phyloP scores from a whole-genome alignment of 2,113 vertebrate genomes.

The Coptodon rendalli region DNA sequence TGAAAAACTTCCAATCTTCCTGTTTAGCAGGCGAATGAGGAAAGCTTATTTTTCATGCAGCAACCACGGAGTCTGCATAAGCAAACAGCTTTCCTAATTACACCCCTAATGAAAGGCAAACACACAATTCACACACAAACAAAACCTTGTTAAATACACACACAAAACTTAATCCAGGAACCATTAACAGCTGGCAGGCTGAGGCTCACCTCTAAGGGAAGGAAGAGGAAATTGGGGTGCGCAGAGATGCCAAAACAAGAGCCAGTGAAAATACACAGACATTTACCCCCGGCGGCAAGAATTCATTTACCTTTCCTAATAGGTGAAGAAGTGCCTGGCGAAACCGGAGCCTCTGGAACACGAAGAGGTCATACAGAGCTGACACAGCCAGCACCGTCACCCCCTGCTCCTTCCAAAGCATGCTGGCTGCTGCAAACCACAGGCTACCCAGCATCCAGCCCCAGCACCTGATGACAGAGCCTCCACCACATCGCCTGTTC shows the following conservation, averaged over 20 bases:
- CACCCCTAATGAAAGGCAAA: constrained; percentile 44
- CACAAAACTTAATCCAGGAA: constrained; percentile 17
- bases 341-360: constrained; percentile 85
- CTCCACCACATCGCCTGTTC: background rate
- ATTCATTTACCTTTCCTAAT: constrained; percentile 83
- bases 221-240: constrained; percentile 35
- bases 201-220: constrained; percentile 4
- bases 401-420: constrained; percentile 98
- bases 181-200: constrained; percentile 18
- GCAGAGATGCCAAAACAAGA: background rate
- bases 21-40: constrained; percentile 20
- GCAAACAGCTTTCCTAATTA: constrained; percentile 43
- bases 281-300: background rate
- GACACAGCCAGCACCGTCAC: constrained; percentile 90
- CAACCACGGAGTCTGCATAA: background rate
- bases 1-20: constrained; percentile 22
- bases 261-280: background rate
- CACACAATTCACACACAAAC: background rate
- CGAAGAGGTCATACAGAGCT: constrained; percentile 86
- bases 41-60: background rate
- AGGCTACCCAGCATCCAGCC: constrained; percentile 85
- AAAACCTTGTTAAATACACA: background rate
- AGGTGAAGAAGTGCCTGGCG: constrained; percentile 75
- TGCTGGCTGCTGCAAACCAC: constrained; percentile 84
- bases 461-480: constrained; percentile 67